These are phyloP conservation scores for Emydocephalus ijimae DNA, from an alignment of 2,113 vertebrate genomes.

Conservation along the genomic window DNA sequence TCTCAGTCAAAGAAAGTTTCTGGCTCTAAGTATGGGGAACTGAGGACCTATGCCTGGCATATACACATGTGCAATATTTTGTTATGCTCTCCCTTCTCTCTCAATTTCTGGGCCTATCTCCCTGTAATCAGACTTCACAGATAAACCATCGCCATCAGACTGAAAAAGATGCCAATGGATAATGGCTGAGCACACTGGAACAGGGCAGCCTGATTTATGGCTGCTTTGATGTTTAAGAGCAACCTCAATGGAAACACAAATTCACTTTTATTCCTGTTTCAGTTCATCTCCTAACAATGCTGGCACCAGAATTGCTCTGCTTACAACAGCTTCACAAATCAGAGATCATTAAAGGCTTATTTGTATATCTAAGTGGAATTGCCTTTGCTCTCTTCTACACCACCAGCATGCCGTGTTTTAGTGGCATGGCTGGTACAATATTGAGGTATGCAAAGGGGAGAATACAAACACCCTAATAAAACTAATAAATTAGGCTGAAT, in stretches of 20 bases:
- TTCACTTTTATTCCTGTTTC: background rate
- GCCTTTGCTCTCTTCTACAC: background rate
- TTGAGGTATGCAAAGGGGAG: background rate
- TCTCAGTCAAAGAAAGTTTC: background rate
- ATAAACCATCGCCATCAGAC: background rate
- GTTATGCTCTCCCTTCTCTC: background rate
- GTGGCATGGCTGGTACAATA: background rate
- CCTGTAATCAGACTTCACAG: background rate
- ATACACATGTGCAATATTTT: background rate
- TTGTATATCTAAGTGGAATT: slow-evolving; percentile 19
- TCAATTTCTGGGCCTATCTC: background rate
- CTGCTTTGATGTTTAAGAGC: slow-evolving; percentile 2
- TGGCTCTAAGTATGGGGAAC: background rate
- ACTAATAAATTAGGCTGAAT: background rate
- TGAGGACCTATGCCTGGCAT: no score
- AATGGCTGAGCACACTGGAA: background rate
- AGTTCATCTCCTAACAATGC: background rate
- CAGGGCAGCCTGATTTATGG: slow-evolving; percentile 2
- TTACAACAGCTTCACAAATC: slow-evolving; percentile 23
- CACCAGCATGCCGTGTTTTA: background rate
- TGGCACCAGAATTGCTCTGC: background rate
- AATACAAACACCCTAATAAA: background rate
- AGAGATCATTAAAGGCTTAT: slow-evolving; percentile 3
- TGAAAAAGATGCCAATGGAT: background rate
- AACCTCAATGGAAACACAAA: background rate